These are phyloP conservation scores for Probosciger aterrimus DNA, from an alignment of 2,113 vertebrate species.

Conservation along the genomic window DNA sequence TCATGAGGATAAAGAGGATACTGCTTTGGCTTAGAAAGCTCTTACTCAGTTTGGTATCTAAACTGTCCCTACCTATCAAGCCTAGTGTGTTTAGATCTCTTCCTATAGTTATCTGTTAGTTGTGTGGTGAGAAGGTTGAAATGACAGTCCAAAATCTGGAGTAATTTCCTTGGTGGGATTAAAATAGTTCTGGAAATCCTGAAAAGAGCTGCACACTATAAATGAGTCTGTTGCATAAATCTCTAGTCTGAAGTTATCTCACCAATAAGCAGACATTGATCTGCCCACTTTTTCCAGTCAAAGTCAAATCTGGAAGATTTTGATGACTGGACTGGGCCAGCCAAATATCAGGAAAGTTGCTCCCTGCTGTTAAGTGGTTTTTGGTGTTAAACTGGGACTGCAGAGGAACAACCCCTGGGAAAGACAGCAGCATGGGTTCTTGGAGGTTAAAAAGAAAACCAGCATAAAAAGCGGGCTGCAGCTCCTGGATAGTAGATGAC, in stretches of 20 bases:
- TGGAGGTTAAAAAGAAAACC: neutral
- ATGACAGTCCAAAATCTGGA: slow-evolving; percentile 65
- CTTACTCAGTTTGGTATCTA: slow-evolving; percentile 52
- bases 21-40: slow-evolving; percentile 20
- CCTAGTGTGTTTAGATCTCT: slow-evolving; percentile 57
- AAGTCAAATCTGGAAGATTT: slow-evolving; percentile 41
- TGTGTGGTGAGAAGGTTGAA: slow-evolving; percentile 63
- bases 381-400: neutral
- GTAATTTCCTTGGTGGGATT: slow-evolving; percentile 66
- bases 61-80: slow-evolving; percentile 47
- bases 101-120: slow-evolving; percentile 43
- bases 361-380: neutral
- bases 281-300: neutral
- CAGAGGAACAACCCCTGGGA: neutral
- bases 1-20: neutral
- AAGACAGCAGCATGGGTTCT: neutral
- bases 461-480: neutral
- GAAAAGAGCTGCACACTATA: neutral
- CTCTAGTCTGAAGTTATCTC: slow-evolving; percentile 21
- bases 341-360: slow-evolving; percentile 10
- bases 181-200: slow-evolving; percentile 64
- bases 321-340: slow-evolving; percentile 3
- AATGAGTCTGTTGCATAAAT: slow-evolving; percentile 51
- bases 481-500: neutral
- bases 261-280: slow-evolving; percentile 24